Percentiles rank a stretch among this genome's conserved stretches.
Evolutionary conservation across 2,888 invertebrate genomes (phyloP).

Genomic region (Drosophila nr. medialis): DNA sequence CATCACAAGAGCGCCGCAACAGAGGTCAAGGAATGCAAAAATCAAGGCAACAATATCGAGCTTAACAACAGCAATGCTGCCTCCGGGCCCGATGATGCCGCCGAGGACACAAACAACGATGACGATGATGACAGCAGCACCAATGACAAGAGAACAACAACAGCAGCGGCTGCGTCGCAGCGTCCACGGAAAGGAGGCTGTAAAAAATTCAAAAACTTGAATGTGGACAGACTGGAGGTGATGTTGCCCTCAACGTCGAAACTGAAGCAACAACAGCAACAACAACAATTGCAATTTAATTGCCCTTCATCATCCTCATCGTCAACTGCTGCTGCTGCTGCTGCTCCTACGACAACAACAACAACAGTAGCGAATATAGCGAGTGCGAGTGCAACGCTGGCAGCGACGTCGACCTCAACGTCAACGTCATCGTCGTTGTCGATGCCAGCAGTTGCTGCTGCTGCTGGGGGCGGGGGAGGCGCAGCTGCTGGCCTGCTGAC

Average conservation of each 20-base stretch:
- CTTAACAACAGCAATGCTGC: conserved; percentile 16
- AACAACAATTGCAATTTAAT: conserved; percentile 75
- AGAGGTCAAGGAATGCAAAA: conserved; percentile 50
- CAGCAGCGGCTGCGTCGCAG: conserved; percentile 54
- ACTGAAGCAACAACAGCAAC: conserved; percentile 72
- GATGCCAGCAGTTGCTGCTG: conserved; percentile 18
- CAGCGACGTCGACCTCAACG: conserved; percentile 29
- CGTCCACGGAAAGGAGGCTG: conserved; percentile 73
- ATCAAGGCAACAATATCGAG: conserved; percentile 43
- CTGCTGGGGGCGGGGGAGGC: conserved; percentile 42
- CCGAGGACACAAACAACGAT: conserved; percentile 54
- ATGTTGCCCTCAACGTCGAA: conserved; percentile 82
- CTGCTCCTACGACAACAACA: conserved; percentile 39
- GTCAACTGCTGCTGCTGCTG: conserved; percentile 31
- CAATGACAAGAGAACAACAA: conserved; percentile 54
- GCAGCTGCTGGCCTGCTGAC: conserved; percentile 43
- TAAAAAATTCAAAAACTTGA: conserved; percentile 83
- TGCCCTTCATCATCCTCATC: conserved; percentile 60
- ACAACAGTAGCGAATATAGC: conserved; percentile 14
- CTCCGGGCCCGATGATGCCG: conserved; percentile 28
- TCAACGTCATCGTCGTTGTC: conserved; percentile 16
- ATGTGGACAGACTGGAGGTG: conserved; percentile 80
- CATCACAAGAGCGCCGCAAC: conserved; percentile 53
- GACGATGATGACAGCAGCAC: conserved; percentile 64
- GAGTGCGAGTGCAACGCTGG: conserved; percentile 19